A percentile compares a stretch with the other conserved stretches of the same genome.
These are phyloP conservation scores for Ivindomyrus marchei DNA, from an alignment of 2,113 vertebrate genomes.

Conservation along the genomic window DNA sequence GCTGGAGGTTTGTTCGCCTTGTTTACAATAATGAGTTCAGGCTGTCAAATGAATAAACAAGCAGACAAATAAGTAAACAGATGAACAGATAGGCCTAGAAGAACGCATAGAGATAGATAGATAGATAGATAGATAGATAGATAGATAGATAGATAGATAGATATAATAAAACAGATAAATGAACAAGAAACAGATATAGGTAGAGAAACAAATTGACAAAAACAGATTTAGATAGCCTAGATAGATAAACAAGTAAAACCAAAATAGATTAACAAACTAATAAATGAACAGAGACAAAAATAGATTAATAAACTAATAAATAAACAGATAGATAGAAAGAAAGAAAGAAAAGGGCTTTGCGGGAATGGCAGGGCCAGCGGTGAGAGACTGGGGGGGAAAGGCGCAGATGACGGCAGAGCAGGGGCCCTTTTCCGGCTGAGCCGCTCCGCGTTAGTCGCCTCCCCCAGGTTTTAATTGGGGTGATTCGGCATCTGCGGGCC, in stretches of 20 bases:
- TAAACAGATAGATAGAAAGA: too few species aligned
- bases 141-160: background rate
- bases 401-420: slow-evolving; percentile 48
- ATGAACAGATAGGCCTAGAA: background rate
- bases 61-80: background rate
- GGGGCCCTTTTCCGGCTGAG: slow-evolving; percentile 47
- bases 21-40: slow-evolving; percentile 57
- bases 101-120: background rate
- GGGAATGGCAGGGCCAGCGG: slow-evolving; percentile 37
- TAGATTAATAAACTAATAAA: background rate
- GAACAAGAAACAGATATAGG: background rate
- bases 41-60: slow-evolving; percentile 17
- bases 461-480: slow-evolving; percentile 51
- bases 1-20: slow-evolving; percentile 44
- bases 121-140: background rate
- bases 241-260: background rate
- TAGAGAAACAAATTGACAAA: background rate
- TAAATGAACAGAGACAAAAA: background rate
- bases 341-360: slow-evolving; percentile 35
- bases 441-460: slow-evolving; percentile 39
- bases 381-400: slow-evolving; percentile 30
- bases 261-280: background rate
- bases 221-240: background rate
- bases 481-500: slow-evolving; percentile 51
- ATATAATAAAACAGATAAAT: background rate